phyloP scores from a whole-genome alignment of 1,140 invertebrate species.

The Palaemon carinicauda region DNA sequence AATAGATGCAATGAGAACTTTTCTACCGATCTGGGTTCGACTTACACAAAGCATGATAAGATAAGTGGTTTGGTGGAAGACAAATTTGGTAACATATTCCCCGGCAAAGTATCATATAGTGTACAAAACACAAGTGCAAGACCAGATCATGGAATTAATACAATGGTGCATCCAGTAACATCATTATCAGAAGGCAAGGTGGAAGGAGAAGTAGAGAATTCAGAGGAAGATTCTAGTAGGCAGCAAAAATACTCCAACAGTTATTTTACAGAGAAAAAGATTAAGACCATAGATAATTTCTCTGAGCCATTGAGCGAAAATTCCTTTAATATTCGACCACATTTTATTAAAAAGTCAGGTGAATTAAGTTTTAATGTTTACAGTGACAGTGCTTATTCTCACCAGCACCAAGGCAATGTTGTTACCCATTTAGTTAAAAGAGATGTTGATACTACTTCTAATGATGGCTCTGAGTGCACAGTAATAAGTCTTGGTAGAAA shows the following conservation, averaged over 20 bases:
- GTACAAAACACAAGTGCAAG: too few relatives aligned
- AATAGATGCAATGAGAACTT: too few relatives aligned
- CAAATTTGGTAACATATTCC: too few relatives aligned
- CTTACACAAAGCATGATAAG: too few relatives aligned
- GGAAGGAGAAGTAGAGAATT: too few relatives aligned
- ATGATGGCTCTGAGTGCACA: conserved; percentile 43
- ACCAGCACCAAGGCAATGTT: background rate
- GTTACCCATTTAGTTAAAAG: background rate
- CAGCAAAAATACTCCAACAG: background rate
- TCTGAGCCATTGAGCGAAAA: background rate
- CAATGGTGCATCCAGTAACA: too few relatives aligned
- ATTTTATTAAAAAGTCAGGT: background rate
- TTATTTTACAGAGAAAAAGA: background rate
- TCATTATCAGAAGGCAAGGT: too few relatives aligned
- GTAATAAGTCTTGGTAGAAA: conserved; percentile 38
- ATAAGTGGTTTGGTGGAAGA: too few relatives aligned
- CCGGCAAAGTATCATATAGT: too few relatives aligned
- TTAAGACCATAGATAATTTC: background rate
- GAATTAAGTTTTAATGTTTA: background rate
- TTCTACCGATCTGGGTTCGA: too few relatives aligned
- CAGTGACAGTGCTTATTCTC: background rate
- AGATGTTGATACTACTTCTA: conserved; percentile 17
- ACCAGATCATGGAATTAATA: too few relatives aligned
- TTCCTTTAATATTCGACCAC: background rate
- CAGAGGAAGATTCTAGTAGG: too few relatives aligned